Evolutionary conservation across 2,113 vertebrate genomes (phyloP).

Genomic region (Spea bombifrons): DNA sequence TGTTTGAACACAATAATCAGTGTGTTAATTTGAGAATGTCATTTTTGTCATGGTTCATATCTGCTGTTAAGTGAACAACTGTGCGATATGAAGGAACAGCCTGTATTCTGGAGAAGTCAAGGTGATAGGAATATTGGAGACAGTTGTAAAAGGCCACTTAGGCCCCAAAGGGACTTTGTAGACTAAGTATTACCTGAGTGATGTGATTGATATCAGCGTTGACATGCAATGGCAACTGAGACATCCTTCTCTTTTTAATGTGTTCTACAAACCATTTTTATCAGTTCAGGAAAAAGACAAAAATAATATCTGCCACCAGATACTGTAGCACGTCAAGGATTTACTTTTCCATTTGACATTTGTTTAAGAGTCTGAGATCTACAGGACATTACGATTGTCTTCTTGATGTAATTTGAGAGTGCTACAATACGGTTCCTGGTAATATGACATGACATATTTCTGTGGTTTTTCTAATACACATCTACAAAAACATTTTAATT

Average conservation of each 20-base stretch:
- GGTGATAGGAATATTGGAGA: conserved; percentile 31
- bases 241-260: conserved; percentile 5
- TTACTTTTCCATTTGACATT: too few species aligned
- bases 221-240: conserved; percentile 8
- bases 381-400: too few species aligned
- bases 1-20: conserved; percentile 16
- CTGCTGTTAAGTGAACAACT: neutral
- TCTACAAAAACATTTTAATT: too few species aligned
- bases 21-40: conserved; percentile 31
- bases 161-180: conserved; percentile 25
- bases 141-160: conserved; percentile 35
- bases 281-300: too few species aligned
- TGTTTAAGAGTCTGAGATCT: too few species aligned
- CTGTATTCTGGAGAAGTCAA: conserved; percentile 10
- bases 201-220: conserved; percentile 24
- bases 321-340: too few species aligned
- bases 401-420: too few species aligned
- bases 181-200: conserved; percentile 37
- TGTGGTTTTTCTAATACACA: too few species aligned
- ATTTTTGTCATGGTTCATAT: conserved; percentile 11
- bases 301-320: too few species aligned
- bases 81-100: neutral
- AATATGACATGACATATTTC: too few species aligned
- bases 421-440: too few species aligned
- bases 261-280: neutral